A percentile compares a stretch with the other conserved stretches of the same genome.
Conservation (phyloP, 92 coral and sea anemone species). For the Phenganax stokvisi region DNA sequence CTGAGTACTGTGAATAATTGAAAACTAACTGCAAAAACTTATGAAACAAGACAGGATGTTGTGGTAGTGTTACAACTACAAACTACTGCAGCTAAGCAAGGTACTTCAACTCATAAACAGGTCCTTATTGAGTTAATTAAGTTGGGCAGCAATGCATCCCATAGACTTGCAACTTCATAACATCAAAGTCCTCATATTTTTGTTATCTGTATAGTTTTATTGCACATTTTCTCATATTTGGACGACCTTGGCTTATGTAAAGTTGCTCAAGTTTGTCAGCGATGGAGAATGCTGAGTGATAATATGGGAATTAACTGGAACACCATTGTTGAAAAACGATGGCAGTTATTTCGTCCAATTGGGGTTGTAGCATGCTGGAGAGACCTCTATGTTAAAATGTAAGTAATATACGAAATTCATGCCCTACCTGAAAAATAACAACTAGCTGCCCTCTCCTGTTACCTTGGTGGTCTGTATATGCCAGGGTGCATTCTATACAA, state of each 20-base stretch:
- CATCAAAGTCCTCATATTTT: background rate
- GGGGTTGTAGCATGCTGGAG: slow-evolving; percentile 55
- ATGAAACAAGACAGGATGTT: too few species aligned
- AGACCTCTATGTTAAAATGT: slow-evolving; percentile 58
- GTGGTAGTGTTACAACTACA: too few species aligned
- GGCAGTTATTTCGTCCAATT: slow-evolving; percentile 54
- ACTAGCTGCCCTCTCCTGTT: background rate
- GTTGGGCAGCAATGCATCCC: too few species aligned
- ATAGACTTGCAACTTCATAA: too few species aligned
- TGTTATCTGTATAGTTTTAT: slow-evolving; percentile 39
- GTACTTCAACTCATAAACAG: too few species aligned
- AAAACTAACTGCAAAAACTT: too few species aligned
- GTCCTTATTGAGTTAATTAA: too few species aligned
- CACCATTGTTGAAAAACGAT: slow-evolving; percentile 47
- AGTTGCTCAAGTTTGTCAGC: slow-evolving; percentile 61
- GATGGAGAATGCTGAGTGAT: slow-evolving; percentile 55
- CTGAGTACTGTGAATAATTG: too few species aligned
- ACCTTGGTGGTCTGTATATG: background rate
- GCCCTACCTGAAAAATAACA: too few species aligned
- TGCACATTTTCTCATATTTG: slow-evolving; percentile 61
- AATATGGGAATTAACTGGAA: slow-evolving; percentile 52
- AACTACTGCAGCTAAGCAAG: too few species aligned
- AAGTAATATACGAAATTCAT: background rate
- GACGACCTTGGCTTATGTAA: slow-evolving; percentile 62
- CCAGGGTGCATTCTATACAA: too few species aligned